Conservation (phyloP, 2,113 vertebrate genomes). For the Mirza zaza region DNA sequence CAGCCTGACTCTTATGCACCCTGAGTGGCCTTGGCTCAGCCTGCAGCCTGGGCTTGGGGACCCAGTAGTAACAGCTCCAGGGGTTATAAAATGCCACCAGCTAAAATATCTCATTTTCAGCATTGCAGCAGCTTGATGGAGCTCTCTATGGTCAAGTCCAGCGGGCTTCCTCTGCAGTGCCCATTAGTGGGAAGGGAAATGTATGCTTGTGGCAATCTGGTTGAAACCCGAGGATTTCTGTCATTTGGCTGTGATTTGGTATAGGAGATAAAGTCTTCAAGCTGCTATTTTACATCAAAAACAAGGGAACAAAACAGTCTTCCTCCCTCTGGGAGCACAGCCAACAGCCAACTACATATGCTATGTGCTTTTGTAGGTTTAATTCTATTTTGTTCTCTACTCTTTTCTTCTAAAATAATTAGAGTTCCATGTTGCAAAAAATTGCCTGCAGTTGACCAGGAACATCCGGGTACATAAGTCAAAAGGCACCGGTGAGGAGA, state of each 20-base stretch:
- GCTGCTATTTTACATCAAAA: background rate
- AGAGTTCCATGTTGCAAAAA: slow-evolving; percentile 56
- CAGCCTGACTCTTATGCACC: background rate
- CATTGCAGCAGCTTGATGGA: background rate
- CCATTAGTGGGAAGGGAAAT: background rate
- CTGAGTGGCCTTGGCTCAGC: background rate
- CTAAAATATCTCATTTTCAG: background rate
- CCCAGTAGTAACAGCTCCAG: background rate
- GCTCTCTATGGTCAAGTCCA: background rate
- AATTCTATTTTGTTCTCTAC: slow-evolving; percentile 56
- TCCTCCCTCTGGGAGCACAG: background rate
- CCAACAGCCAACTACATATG: background rate
- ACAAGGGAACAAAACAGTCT: background rate
- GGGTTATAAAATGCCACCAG: background rate
- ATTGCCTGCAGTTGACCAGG: slow-evolving; percentile 30
- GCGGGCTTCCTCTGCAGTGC: background rate
- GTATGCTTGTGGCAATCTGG: background rate
- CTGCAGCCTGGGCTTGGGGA: background rate
- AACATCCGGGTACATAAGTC: background rate
- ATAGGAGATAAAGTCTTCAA: background rate
- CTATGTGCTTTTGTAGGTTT: background rate
- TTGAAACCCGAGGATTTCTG: background rate
- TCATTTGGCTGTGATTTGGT: background rate
- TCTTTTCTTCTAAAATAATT: slow-evolving; percentile 70
- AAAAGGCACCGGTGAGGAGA: slow-evolving; percentile 58